A percentile compares a stretch with the other conserved stretches of the same genome.
Conservation (phyloP, 2,888 invertebrate genomes). For the Dendrolimus houi region DNA sequence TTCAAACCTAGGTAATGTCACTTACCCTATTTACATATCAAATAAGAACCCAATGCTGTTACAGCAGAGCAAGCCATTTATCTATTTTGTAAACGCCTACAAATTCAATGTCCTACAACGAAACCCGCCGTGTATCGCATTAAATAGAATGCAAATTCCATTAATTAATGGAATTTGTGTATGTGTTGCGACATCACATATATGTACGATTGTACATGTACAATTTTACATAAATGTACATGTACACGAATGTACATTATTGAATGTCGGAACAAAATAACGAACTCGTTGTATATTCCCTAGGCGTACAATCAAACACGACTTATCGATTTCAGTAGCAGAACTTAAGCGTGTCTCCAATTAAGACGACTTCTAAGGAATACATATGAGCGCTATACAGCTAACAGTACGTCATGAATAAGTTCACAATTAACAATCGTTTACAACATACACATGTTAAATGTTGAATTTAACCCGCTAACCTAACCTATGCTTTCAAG, state of each 20-base stretch:
- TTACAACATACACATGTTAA: no score
- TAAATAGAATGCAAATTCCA: slow-evolving; percentile 31
- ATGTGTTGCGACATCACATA: slow-evolving; percentile 8
- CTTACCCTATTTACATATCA: neutral
- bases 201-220: slow-evolving; percentile 4
- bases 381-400: slow-evolving; percentile 9
- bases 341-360: slow-evolving; percentile 47
- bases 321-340: slow-evolving; percentile 50
- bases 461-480: no score
- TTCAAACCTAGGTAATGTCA: no score
- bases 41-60: neutral
- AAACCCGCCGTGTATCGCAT: slow-evolving; percentile 12
- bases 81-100: neutral
- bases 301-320: slow-evolving; percentile 41
- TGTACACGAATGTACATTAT: neutral
- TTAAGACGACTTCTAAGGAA: slow-evolving; percentile 32
- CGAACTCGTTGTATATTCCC: slow-evolving; percentile 34
- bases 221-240: neutral
- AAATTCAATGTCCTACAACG: neutral
- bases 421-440: no score
- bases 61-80: neutral
- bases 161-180: slow-evolving; percentile 34
- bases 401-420: neutral
- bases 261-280: slow-evolving; percentile 12
- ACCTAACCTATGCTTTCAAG: no score